Percentiles rank a stretch among this genome's conserved stretches.
These are phyloP conservation scores for Erithacus rubecula DNA, from an alignment of 2,797 vertebrate species.

Conservation along the genomic window DNA sequence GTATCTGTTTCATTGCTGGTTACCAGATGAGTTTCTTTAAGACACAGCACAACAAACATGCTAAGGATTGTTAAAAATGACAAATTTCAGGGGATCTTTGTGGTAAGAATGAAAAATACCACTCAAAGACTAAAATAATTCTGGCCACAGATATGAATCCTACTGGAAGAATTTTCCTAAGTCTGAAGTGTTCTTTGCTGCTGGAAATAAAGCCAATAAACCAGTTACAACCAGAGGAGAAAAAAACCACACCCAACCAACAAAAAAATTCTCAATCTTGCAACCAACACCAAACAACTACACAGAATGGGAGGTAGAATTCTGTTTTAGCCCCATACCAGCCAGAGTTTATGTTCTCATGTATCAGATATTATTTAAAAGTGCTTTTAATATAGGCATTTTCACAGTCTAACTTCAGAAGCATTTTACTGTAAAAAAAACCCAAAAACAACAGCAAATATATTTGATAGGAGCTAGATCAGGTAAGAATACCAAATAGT, in stretches of 20 bases:
- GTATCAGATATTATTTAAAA: neutral
- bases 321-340: neutral
- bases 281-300: neutral
- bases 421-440: neutral
- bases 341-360: neutral
- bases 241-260: rapidly evolving
- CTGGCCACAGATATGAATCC: neutral
- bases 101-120: neutral
- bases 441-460: neutral
- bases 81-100: neutral
- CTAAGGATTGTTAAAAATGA: neutral
- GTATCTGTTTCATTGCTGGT: neutral
- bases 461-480: neutral
- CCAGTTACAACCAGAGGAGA: neutral
- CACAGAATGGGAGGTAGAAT: neutral
- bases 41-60: neutral
- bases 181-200: neutral
- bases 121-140: neutral
- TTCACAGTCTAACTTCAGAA: neutral
- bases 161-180: neutral
- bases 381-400: rapidly evolving
- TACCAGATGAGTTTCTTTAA: neutral
- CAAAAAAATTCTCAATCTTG: neutral
- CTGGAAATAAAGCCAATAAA: neutral
- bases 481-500: neutral